Percentiles rank a stretch among this genome's conserved stretches.
Conservation (phyloP, 2,888 invertebrate species). For the Papilio gigon region DNA sequence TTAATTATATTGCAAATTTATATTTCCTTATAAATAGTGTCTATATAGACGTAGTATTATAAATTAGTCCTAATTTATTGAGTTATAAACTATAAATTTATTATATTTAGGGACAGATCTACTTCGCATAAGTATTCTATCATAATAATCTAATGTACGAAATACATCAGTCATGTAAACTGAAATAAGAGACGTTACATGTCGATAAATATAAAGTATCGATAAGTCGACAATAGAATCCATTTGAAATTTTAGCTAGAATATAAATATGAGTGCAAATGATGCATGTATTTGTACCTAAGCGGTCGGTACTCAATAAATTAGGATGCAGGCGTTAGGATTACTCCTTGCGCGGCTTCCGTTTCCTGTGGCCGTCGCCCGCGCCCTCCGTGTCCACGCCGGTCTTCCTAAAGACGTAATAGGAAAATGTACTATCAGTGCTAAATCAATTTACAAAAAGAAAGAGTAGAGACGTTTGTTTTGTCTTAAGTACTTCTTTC, state of each 20-base stretch:
- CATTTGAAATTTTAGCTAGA: neutral
- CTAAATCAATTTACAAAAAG: neutral
- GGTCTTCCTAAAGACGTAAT: slow-evolving; percentile 54
- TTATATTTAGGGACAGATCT: slow-evolving; percentile 10
- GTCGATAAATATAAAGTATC: neutral
- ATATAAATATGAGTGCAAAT: slow-evolving; percentile 3
- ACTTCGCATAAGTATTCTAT: neutral
- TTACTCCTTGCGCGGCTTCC: slow-evolving; percentile 79
- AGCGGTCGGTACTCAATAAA: slow-evolving; percentile 35
- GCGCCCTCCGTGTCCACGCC: slow-evolving; percentile 65
- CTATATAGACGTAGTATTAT: slow-evolving; percentile 4
- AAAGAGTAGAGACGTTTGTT: neutral
- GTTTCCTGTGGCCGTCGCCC: slow-evolving; percentile 76
- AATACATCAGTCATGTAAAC: no score
- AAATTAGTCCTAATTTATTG: slow-evolving; percentile 37
- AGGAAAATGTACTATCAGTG: slow-evolving; percentile 1
- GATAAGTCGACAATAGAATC: neutral
- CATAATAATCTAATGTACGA: neutral
- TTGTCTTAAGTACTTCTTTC: no score
- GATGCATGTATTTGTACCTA: slow-evolving; percentile 13
- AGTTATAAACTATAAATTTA: slow-evolving; percentile 32
- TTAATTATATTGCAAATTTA: slow-evolving; percentile 2
- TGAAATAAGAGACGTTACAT: slow-evolving; percentile 1
- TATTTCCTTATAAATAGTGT: slow-evolving; percentile 10
- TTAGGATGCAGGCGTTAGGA: slow-evolving; percentile 36